phyloP scores from a whole-genome alignment of 2,888 invertebrate species.

The Chelonus formosanus region DNA sequence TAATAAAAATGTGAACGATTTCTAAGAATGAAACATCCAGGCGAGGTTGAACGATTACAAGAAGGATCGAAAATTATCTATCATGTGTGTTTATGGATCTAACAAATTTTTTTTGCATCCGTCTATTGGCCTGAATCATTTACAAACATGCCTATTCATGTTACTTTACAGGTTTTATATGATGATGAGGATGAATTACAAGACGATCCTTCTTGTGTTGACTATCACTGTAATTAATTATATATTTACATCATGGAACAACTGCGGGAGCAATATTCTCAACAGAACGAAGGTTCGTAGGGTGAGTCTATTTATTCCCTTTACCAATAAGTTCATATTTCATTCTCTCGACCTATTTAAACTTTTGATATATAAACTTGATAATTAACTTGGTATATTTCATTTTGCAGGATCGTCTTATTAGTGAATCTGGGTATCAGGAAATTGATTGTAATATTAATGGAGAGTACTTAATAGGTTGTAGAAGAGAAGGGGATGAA shows the following conservation, averaged over 20 bases:
- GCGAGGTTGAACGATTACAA: not conserved
- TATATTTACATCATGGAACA: constrained; percentile 78
- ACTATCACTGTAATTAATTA: constrained; percentile 71
- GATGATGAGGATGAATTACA: constrained; percentile 83
- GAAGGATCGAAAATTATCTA: not conserved
- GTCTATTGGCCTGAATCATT: not conserved
- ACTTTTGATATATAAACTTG: constrained; percentile 1
- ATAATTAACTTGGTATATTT: constrained; percentile 26
- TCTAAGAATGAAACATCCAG: not conserved
- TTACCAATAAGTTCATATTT: not conserved
- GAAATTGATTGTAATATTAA: constrained; percentile 90
- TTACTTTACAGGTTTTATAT: constrained; percentile 65
- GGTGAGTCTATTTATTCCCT: constrained; percentile 43
- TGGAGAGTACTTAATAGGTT: constrained; percentile 82
- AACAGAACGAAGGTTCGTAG: constrained; percentile 55
- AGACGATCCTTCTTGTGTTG: constrained; percentile 72
- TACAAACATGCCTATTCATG: not conserved
- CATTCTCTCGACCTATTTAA: not conserved
- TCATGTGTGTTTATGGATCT: not conserved
- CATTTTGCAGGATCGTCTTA: constrained; percentile 50
- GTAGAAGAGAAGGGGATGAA: constrained; percentile 83
- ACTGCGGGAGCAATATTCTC: constrained; percentile 72
- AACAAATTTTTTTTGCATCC: not conserved
- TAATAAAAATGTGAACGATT: not conserved
- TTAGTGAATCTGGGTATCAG: constrained; percentile 67